A percentile compares a stretch with the other conserved stretches of the same genome.
Evolutionary conservation across 2,888 invertebrate genomes (phyloP).

Genomic region (Flabesymbios commensalis): DNA sequence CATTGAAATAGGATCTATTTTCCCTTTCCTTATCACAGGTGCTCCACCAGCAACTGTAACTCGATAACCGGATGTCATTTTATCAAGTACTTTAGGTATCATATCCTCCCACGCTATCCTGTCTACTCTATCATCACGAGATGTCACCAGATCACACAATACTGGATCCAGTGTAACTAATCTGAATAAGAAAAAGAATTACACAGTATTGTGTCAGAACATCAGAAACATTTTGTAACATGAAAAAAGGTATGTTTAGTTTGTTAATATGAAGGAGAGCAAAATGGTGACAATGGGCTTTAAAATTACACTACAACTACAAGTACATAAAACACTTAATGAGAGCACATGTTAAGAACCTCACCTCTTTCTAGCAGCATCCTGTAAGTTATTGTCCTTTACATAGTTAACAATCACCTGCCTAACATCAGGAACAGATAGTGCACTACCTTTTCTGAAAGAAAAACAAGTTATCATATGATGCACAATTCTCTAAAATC

Average conservation of each 20-base stretch:
- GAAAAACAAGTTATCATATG: not conserved
- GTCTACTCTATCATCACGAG: conserved; percentile 52
- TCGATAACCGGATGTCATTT: conserved; percentile 76
- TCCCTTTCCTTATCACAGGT: conserved; percentile 68
- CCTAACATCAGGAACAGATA: conserved; percentile 71
- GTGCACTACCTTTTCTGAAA: conserved; percentile 67
- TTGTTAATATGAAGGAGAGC: too few relatives aligned
- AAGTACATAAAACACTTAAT: not conserved
- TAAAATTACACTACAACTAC: not conserved
- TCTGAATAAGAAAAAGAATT: too few relatives aligned
- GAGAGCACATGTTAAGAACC: not conserved
- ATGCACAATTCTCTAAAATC: conserved; percentile 1
- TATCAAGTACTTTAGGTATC: conserved; percentile 68
- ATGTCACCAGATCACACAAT: conserved; percentile 63
- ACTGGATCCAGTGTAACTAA: conserved; percentile 66
- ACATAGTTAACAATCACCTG: conserved; percentile 75
- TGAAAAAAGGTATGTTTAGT: too few relatives aligned
- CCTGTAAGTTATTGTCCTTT: conserved; percentile 68
- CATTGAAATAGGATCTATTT: conserved; percentile 78
- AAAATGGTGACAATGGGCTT: not conserved
- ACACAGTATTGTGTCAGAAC: too few relatives aligned
- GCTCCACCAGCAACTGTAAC: conserved; percentile 65
- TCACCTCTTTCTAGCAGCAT: conserved; percentile 17
- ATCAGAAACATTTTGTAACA: too few relatives aligned
- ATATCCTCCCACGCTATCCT: conserved; percentile 74